A percentile compares a stretch with the other conserved stretches of the same genome.
These are phyloP conservation scores for Quadroppia sp. DNA, from an alignment of 2,888 invertebrate species.

Conservation along the genomic window DNA sequence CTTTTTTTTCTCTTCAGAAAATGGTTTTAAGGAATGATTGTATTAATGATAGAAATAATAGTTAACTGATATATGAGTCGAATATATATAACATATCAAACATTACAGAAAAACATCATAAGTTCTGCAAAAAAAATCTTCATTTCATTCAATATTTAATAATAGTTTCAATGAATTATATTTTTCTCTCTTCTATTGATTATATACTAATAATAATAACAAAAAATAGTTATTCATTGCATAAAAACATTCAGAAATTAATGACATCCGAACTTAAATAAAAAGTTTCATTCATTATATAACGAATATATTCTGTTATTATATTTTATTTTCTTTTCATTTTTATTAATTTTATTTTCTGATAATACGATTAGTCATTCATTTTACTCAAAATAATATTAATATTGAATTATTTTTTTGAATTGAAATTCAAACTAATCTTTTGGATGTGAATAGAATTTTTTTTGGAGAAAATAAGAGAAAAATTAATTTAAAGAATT, in stretches of 20 bases:
- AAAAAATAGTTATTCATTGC: neutral
- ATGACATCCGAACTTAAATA: constrained; percentile 12
- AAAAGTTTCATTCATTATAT: constrained; percentile 1
- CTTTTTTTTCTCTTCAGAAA: neutral
- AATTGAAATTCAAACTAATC: neutral
- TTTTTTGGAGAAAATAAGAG: neutral
- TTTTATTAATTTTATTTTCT: constrained; percentile 15
- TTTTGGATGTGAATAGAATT: neutral
- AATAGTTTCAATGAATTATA: constrained; percentile 22
- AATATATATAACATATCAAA: neutral
- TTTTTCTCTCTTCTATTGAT: constrained; percentile 10
- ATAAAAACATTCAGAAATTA: constrained; percentile 27
- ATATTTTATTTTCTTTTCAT: neutral
- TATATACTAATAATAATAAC: constrained; percentile 12
- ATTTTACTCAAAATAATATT: neutral
- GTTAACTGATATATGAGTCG: constrained; percentile 17
- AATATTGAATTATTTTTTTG: neutral
- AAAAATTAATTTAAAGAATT: neutral
- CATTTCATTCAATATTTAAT: constrained; percentile 24
- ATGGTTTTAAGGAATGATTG: constrained; percentile 18
- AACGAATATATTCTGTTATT: no score
- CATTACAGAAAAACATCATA: neutral
- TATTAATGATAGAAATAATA: constrained; percentile 24
- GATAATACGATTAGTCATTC: constrained; percentile 15
- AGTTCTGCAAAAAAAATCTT: constrained; percentile 1